A percentile compares a stretch with the other conserved stretches of the same genome.
Conservation (phyloP, 2,888 invertebrate genomes). For the Aspidiotus destructor region DNA sequence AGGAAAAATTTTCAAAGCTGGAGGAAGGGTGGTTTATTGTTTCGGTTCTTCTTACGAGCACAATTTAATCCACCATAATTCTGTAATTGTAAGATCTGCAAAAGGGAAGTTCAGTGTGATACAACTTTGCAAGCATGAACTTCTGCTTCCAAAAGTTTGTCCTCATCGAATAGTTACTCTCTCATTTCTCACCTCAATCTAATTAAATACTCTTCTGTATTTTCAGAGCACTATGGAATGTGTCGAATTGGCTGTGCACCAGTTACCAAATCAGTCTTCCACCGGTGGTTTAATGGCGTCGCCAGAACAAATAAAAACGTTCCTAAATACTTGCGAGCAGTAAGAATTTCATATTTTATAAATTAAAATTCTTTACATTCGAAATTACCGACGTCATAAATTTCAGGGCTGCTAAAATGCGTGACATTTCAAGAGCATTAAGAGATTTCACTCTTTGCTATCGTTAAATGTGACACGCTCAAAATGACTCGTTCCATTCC, state of each 20-base stretch:
- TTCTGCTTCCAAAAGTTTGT: too few relatives aligned
- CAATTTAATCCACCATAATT: too few relatives aligned
- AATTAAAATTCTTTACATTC: background rate
- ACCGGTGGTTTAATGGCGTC: slow-evolving; percentile 68
- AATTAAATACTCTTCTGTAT: too few relatives aligned
- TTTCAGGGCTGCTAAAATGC: background rate
- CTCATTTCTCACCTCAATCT: too few relatives aligned
- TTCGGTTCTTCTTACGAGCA: too few relatives aligned
- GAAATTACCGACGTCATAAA: background rate
- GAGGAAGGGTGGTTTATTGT: too few relatives aligned
- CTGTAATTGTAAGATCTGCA: too few relatives aligned
- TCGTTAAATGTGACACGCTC: slow-evolving; percentile 7
- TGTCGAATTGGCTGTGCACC: slow-evolving; percentile 63
- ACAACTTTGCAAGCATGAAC: too few relatives aligned
- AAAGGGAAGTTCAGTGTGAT: too few relatives aligned
- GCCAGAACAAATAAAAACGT: slow-evolving; percentile 69
- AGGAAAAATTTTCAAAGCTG: too few relatives aligned
- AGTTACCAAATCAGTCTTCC: slow-evolving; percentile 62
- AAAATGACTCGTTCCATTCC: too few relatives aligned
- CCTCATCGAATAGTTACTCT: too few relatives aligned
- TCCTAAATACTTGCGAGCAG: slow-evolving; percentile 41
- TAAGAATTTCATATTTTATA: slow-evolving; percentile 13
- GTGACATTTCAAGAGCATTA: slow-evolving; percentile 22
- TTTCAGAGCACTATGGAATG: slow-evolving; percentile 54
- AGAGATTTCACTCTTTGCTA: slow-evolving; percentile 23